Base-by-base conservation (phyloP, 2,113 vertebrate species). In the Equus quagga region DNA sequence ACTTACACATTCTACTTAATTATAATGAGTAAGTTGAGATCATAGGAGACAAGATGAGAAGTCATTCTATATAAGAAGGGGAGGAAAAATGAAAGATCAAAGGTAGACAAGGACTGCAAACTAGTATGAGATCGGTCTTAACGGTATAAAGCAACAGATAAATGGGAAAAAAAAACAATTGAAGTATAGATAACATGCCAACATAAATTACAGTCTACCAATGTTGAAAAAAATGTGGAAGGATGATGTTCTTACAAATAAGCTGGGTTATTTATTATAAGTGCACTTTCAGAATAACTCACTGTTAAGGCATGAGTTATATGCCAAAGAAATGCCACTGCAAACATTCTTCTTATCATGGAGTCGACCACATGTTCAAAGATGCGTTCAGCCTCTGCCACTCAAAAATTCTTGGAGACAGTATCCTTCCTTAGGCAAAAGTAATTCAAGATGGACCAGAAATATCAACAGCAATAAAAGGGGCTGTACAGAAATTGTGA, bases 51-150 rank as follows among this genome's bases (percentile, higher is more conserved):
- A 62, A 49, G 28, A 87, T 62, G 10, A 73, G 81, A 94, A 75
- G 23, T 44, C 18, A 94, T 64, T n/a, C 17, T 17, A 65, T 28
- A 58, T 0, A 80, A 96, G 44, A 21, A 83, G 7, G 2, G 80
- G 21, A 88, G 28, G n/a, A 72, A 93, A 95, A 89, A 70, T 54
- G 33, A 26, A 88, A 95, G 19, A 69, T 6, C n/a, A 82, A 96
- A 95, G 28, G 6, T 56, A 96, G 33, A 94, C 26, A 58, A 31
- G 10, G 2, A 28, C 12, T 64, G 36, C 51, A 46, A 65, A 79
- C 19, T 76, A 51, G 49, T 56, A 56, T 31, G 58, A 72, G 5
- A 64, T 65, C 33, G 46, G 1, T 60, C 44, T 75, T 87, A 44
- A 41, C 28, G 46, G 5, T 49, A 64, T 44, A 79, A 92, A 49